phyloP scores from a whole-genome alignment of 1,140 invertebrate species.

The Gonioctena quinquepunctata region DNA sequence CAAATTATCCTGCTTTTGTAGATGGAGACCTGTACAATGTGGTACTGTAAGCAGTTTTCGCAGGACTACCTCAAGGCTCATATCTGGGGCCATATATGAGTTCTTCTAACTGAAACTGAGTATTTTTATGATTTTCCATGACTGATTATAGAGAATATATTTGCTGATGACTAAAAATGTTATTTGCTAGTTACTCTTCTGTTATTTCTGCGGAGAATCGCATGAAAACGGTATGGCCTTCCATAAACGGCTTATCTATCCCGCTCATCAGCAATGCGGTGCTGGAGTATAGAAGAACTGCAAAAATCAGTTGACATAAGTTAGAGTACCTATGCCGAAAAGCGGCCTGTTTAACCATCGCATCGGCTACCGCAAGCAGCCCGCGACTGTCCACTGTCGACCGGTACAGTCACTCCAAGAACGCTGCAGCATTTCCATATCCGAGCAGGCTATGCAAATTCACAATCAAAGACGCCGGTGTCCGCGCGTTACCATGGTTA shows the following conservation, averaged over 20 bases:
- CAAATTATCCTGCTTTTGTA: no score
- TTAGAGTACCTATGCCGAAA: conserved; percentile 51
- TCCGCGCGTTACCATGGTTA: conserved; percentile 43
- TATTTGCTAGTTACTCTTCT: no score
- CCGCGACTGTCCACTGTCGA: conserved; percentile 27
- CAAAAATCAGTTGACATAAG: conserved; percentile 51
- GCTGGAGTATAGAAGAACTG: conserved; percentile 38
- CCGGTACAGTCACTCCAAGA: conserved; percentile 43
- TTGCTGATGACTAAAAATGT: no score
- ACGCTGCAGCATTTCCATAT: conserved; percentile 47
- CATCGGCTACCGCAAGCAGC: conserved; percentile 37
- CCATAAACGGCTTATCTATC: conserved; percentile 13
- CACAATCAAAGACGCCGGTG: conserved; percentile 29
- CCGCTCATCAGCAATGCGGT: conserved; percentile 29
- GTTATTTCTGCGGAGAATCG: no score
- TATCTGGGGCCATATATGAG: no score
- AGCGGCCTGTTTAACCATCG: conserved; percentile 33
- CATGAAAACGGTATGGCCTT: no score
- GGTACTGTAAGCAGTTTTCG: no score
- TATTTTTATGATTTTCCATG: no score
- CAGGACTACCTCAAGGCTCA: no score
- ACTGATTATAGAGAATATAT: no score
- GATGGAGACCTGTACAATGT: no score
- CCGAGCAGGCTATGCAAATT: conserved; percentile 41
- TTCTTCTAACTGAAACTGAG: no score